Conservation (phyloP, 2,888 invertebrate genomes). For the Cephus nigrinus region DNA sequence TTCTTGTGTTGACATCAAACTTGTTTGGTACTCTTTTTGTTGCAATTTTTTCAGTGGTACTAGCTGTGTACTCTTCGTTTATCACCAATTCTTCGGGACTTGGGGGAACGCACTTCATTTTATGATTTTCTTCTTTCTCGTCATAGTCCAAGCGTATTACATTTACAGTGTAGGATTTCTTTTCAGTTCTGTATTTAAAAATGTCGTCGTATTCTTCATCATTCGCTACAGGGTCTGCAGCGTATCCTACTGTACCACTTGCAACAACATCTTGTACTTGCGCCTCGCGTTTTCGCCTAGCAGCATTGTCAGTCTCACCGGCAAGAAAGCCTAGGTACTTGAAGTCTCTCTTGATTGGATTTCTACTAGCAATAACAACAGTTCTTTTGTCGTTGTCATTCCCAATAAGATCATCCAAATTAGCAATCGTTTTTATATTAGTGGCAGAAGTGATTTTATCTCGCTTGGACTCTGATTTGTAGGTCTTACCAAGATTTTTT, state of each 20-base stretch:
- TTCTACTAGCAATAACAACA: background rate
- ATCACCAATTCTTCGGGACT: conserved; percentile 21
- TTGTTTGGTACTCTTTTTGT: background rate
- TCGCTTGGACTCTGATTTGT: background rate
- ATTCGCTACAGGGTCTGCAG: background rate
- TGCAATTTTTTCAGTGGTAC: background rate
- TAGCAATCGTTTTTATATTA: background rate
- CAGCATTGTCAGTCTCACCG: background rate
- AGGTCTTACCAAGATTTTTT: background rate
- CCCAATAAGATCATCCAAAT: background rate
- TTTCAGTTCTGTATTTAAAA: background rate
- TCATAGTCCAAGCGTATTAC: conserved; percentile 36
- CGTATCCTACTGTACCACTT: background rate
- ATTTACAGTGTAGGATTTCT: conserved; percentile 36
- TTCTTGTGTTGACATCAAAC: background rate
- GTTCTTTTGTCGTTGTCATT: background rate
- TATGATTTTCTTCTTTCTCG: conserved; percentile 31
- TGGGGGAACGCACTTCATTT: conserved; percentile 23
- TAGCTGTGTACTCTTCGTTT: conserved; percentile 3
- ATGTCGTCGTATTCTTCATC: background rate
- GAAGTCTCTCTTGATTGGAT: background rate
- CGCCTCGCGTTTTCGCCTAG: background rate
- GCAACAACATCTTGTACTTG: background rate
- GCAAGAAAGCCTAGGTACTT: background rate
- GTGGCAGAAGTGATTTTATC: background rate